Conservation (phyloP, 2,888 invertebrate species). For the Acanthosepion lycidas region DNA sequence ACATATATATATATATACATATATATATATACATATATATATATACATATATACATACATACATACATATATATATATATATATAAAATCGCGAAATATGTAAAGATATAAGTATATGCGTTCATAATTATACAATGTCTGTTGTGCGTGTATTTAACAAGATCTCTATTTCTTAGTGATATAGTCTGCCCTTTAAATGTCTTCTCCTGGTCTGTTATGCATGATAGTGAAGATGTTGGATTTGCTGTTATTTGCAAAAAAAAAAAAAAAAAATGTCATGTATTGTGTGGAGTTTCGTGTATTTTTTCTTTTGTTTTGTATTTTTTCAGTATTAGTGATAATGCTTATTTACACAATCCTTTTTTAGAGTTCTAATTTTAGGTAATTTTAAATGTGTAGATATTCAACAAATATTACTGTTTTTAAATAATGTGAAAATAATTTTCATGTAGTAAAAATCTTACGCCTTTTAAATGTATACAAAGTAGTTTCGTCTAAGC, state of each 20-base stretch:
- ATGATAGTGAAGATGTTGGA: not conserved
- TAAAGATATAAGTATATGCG: not conserved
- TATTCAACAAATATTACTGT: no score
- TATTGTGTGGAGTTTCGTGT: slow-evolving; percentile 20
- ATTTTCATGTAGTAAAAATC: no score
- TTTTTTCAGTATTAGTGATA: not conserved
- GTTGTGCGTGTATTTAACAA: not conserved
- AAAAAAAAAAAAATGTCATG: not conserved
- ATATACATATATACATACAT: no score
- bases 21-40: no score
- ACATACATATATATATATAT: no score
- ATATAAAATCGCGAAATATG: no score
- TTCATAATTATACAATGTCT: not conserved
- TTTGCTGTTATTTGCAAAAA: not conserved
- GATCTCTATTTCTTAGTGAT: not conserved
- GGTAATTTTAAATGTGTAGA: no score
- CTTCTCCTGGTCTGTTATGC: not conserved
- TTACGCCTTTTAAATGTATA: no score
- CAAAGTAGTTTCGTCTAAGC: no score
- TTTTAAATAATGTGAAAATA: no score
- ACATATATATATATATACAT: no score
- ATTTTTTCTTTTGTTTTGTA: slow-evolving; percentile 2
- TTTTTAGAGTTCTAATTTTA: no score
- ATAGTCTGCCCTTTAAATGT: not conserved
- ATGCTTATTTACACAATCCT: not conserved